Base-by-base conservation (phyloP, 2,113 vertebrate genomes). In the Spilogale gracilis region DNA sequence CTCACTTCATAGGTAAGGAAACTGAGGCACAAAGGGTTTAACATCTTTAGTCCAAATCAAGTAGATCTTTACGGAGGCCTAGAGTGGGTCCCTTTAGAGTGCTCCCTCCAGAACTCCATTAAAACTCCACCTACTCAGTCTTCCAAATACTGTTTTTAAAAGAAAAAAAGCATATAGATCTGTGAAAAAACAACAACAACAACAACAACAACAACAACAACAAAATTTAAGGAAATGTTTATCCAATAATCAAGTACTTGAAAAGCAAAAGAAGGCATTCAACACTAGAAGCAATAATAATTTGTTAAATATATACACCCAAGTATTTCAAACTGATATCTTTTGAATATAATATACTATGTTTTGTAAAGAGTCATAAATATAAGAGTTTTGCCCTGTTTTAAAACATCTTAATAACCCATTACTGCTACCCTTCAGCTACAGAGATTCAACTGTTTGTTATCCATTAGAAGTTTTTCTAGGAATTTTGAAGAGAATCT, bases 191-290 rank as follows among this genome's bases (percentile, higher is more conserved):
- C 2, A 82, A 65, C 65, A 73, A 43, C 20, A 43, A 21, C 5
- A 10, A 48, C 43, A 76, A 48, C n/a, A 23, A 65, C 2, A 82
- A 65, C 65, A 73, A 43, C 20, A 43, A 21, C 5, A 10, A 48
- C 43, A 76, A 48, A 76, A 48, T 14, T 74, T 63, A 93, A 85
- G 23, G 25, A 69, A 58, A 48, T 67, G 21, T 88, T 87, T 69
- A 85, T 54, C 52, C 63, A 3, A 86, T 74, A 74, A 76, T 45
- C 45, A 81, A 83, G 10, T 50, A 87, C 32, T 76, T 52, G 61
- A 94, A 71, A 89, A 96, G 27, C 76, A 90, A 71, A 95, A 80
- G 38, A 27, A 58, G 73, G 76, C 5, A 87, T 81, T 81, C 63
- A 73, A 52, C 61, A 45, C 20, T 1, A 86, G 73, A 95, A 48